phyloP scores from a whole-genome alignment of 2,888 invertebrate genomes.

The Tanypteryx hageni region DNA sequence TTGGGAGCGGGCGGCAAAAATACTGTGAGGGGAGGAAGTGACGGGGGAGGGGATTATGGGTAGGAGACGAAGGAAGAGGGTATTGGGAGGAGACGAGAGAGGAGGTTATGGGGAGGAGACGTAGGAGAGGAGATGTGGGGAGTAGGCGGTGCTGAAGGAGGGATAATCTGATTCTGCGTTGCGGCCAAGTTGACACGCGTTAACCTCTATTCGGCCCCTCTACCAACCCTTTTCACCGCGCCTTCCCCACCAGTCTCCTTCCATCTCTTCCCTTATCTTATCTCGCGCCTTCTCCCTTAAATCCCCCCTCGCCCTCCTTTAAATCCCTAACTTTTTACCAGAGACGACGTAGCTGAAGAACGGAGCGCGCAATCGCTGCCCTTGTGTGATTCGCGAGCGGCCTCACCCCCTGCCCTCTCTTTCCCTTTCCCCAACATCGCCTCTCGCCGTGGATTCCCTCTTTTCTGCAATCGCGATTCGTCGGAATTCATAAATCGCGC shows the following conservation, averaged over 20 bases:
- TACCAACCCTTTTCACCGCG: background rate
- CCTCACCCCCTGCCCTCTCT: too few relatives aligned
- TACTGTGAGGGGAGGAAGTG: background rate
- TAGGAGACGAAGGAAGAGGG: too few relatives aligned
- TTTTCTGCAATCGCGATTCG: background rate
- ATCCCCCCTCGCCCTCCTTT: too few relatives aligned
- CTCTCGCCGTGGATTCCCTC: too few relatives aligned
- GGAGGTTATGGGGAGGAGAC: background rate
- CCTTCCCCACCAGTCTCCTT: too few relatives aligned
- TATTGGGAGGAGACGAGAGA: too few relatives aligned
- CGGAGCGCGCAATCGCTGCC: background rate
- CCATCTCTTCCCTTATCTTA: too few relatives aligned
- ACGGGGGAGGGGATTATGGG: background rate
- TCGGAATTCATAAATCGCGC: background rate
- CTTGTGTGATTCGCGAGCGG: too few relatives aligned
- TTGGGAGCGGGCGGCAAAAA: background rate
- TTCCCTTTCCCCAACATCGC: too few relatives aligned
- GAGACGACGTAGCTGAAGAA: background rate
- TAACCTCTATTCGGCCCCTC: background rate
- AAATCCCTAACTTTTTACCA: background rate
- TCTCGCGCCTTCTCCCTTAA: too few relatives aligned
- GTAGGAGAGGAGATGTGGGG: background rate
- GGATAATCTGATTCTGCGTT: constrained; percentile 6
- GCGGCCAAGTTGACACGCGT: constrained; percentile 29
- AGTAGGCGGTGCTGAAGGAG: background rate